Percentiles rank a stretch among this genome's conserved stretches.
Conservation (phyloP, 2,797 vertebrate species). For the Enoplosus armatus region DNA sequence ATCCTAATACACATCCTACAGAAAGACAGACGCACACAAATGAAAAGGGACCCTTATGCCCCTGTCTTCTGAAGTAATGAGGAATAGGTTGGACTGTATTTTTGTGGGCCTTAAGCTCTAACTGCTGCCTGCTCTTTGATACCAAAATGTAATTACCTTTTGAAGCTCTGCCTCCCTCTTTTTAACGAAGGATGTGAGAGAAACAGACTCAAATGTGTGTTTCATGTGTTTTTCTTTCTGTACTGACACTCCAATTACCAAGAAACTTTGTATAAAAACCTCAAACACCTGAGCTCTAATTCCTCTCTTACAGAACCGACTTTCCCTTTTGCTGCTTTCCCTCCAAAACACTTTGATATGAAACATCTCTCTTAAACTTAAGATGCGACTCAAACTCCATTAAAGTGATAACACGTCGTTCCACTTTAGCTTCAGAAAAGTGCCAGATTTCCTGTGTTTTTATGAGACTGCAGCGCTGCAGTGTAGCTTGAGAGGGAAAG, state of each 20-base stretch:
- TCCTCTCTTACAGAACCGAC: conserved; percentile 58
- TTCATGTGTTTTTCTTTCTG: conserved; percentile 77
- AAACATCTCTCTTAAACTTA: conserved; percentile 57
- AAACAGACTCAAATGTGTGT: conserved; percentile 68
- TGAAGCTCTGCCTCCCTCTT: conserved; percentile 64
- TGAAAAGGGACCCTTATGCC: conserved; percentile 9
- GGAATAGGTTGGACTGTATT: conserved; percentile 52
- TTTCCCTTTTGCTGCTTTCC: conserved; percentile 43
- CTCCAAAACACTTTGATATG: conserved; percentile 65
- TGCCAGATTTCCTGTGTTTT: conserved; percentile 15
- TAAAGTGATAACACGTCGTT: conserved; percentile 49
- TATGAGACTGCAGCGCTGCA: background rate
- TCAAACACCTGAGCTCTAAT: conserved; percentile 78
- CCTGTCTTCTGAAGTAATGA: conserved; percentile 51
- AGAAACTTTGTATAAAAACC: conserved; percentile 75
- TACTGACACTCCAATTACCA: conserved; percentile 81
- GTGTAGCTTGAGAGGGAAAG: conserved; percentile 12
- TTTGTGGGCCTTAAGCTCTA: conserved; percentile 59
- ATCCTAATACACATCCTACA: conserved; percentile 14
- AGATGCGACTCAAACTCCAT: conserved; percentile 57
- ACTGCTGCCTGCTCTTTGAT: conserved; percentile 74
- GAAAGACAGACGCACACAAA: conserved; percentile 2
- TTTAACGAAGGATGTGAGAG: conserved; percentile 62
- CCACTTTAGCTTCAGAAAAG: conserved; percentile 46
- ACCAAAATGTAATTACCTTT: conserved; percentile 81